Evolutionary conservation across 2,888 invertebrate genomes (phyloP).

Genomic region (Ommatoiulus sabulosus): DNA sequence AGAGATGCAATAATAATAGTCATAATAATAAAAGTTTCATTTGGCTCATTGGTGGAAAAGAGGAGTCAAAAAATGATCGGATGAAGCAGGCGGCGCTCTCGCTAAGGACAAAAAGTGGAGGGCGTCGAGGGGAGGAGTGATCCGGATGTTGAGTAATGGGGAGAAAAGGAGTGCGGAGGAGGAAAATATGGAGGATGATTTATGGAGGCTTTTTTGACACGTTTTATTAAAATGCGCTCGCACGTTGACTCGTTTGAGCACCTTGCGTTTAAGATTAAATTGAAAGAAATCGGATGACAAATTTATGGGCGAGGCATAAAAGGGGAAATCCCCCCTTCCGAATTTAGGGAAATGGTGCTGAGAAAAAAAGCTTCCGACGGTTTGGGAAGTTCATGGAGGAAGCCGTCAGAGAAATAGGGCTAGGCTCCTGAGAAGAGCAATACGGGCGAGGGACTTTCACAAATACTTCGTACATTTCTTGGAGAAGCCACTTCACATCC

Average conservation of each 20-base stretch:
- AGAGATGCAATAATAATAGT: constrained; percentile 10
- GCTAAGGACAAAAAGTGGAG: background rate
- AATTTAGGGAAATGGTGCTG: no score
- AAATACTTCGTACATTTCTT: no score
- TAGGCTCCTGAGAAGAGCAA: no score
- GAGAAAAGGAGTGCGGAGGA: constrained; percentile 16
- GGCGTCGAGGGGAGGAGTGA: background rate
- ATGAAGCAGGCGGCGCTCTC: background rate
- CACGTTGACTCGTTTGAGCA: background rate
- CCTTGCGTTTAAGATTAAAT: constrained; percentile 31
- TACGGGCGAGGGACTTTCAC: no score
- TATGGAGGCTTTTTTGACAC: constrained; percentile 15
- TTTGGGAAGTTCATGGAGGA: no score
- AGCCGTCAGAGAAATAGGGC: no score
- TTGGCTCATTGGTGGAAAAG: background rate
- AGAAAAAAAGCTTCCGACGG: no score
- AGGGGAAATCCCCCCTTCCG: no score
- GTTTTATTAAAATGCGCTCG: background rate
- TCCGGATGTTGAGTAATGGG: background rate
- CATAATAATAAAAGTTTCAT: constrained; percentile 28
- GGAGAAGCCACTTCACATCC: no score
- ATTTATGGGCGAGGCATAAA: no score
- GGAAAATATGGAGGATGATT: background rate
- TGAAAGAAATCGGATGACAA: background rate
- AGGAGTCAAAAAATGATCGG: background rate